Conservation (phyloP, 2,888 invertebrate species). For the Calameuta idolon region DNA sequence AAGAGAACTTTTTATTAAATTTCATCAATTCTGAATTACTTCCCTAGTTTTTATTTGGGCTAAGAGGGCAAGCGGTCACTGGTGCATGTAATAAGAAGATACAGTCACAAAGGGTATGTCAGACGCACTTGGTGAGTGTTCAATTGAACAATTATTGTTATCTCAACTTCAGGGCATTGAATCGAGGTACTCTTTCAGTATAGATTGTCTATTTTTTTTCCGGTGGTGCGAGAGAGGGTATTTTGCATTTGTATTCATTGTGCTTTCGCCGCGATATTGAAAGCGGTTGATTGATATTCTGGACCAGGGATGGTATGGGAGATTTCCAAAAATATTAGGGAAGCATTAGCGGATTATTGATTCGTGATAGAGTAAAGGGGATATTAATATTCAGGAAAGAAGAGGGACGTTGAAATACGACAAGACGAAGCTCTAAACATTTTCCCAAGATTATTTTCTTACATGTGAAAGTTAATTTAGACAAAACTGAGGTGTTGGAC, state of each 20-base stretch:
- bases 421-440: too few relatives aligned
- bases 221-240: background rate
- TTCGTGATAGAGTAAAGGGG: slow-evolving; percentile 24
- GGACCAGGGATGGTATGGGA: background rate
- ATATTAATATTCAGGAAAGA: slow-evolving; percentile 25
- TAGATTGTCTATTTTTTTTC: background rate
- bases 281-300: background rate
- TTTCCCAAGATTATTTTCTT: too few relatives aligned
- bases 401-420: slow-evolving; percentile 23
- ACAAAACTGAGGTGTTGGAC: too few relatives aligned
- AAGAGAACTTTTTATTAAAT: background rate
- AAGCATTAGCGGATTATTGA: slow-evolving; percentile 32
- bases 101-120: slow-evolving; percentile 41
- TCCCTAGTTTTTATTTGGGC: slow-evolving; percentile 29
- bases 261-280: background rate
- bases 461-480: too few relatives aligned
- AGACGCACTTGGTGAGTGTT: slow-evolving; percentile 33
- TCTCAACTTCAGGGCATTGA: background rate
- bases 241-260: background rate
- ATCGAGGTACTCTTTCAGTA: background rate
- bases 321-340: slow-evolving; percentile 30
- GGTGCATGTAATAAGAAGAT: slow-evolving; percentile 46
- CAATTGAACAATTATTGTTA: slow-evolving; percentile 1
- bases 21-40: background rate
- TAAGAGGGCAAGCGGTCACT: slow-evolving; percentile 38